phyloP scores from a whole-genome alignment of 2,113 vertebrate species.

The Cacatua alba region DNA sequence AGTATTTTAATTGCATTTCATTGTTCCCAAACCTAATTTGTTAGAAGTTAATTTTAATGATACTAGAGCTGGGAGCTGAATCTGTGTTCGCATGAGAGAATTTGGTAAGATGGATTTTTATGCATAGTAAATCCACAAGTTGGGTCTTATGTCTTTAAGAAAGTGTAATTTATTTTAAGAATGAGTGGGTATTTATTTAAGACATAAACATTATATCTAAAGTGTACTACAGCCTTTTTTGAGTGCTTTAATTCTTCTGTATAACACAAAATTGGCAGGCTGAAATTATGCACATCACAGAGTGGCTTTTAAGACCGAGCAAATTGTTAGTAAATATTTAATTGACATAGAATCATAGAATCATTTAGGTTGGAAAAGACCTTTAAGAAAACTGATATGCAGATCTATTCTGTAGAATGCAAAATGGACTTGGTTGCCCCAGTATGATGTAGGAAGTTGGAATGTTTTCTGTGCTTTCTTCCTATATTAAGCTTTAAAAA shows the following conservation, averaged over 20 bases:
- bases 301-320: background rate
- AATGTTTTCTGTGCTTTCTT: background rate
- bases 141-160: background rate
- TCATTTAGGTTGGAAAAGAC: background rate
- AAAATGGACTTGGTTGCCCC: background rate
- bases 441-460: background rate
- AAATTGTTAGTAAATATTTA: background rate
- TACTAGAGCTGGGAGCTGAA: slow-evolving; percentile 6
- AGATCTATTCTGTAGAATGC: background rate
- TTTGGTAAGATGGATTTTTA: background rate
- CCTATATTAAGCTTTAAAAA: background rate
- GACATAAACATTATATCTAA: background rate
- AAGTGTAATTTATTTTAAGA: slow-evolving; percentile 30
- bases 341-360: background rate
- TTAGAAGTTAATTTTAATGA: slow-evolving; percentile 41
- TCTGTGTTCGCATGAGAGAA: slow-evolving; percentile 6
- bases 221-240: background rate
- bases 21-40: slow-evolving; percentile 35
- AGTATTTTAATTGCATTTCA: slow-evolving; percentile 47
- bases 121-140: background rate
- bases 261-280: background rate
- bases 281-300: background rate
- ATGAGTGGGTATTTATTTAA: slow-evolving; percentile 11
- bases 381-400: background rate
- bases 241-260: background rate